Evolutionary conservation across 2,797 vertebrate genomes (phyloP).

Genomic region (Pantherophis alleghaniensis): DNA sequence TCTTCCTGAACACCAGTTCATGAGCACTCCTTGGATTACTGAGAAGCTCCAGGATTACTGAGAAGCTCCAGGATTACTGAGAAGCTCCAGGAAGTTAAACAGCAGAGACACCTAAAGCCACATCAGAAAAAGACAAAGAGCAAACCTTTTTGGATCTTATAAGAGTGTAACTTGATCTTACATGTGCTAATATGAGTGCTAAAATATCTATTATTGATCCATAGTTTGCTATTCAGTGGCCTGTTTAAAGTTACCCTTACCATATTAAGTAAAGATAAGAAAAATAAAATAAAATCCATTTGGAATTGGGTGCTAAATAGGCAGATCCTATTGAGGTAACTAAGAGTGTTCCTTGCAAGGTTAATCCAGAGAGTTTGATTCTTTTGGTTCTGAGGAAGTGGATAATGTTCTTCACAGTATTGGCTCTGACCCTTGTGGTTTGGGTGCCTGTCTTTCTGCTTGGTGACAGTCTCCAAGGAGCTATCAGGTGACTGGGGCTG

Average conservation of each 20-base stretch:
- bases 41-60: not conserved
- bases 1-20: not conserved
- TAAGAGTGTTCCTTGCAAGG: not conserved
- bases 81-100: not conserved
- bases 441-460: not conserved
- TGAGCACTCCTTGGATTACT: not conserved
- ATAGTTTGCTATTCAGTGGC: not conserved
- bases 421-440: not conserved
- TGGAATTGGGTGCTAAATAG: not conserved
- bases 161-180: not conserved
- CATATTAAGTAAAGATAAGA: not conserved
- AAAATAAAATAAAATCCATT: not conserved
- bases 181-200: not conserved
- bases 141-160: not conserved
- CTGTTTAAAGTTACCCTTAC: not conserved
- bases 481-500: not conserved
- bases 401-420: not conserved
- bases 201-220: not conserved
- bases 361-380: not conserved
- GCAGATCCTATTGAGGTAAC: not conserved
- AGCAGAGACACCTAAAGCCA: not conserved
- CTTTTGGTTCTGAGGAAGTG: not conserved
- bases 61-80: not conserved
- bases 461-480: not conserved
- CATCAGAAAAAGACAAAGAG: not conserved